These are phyloP conservation scores for Trachurus trachurus DNA, from an alignment of 2,797 vertebrate genomes.

Conservation along the genomic window DNA sequence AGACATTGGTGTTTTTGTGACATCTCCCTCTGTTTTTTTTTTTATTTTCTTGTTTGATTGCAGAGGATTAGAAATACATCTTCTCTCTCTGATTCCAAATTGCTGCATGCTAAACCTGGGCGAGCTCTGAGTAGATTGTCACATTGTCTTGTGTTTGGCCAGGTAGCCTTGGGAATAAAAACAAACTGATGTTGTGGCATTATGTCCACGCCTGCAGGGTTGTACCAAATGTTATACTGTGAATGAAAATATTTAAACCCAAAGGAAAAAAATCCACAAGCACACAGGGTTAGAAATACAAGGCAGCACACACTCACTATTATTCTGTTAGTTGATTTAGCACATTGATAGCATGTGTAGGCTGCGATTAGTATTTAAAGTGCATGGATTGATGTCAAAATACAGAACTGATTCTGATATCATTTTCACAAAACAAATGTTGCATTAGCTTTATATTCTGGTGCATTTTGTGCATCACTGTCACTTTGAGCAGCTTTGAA, in stretches of 20 bases:
- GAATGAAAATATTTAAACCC: slow-evolving; percentile 12
- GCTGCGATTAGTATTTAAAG: neutral
- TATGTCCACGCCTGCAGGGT: slow-evolving; percentile 26
- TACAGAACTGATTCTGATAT: neutral
- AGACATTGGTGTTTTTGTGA: neutral
- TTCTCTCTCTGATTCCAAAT: neutral
- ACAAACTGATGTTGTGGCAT: neutral
- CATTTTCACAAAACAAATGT: neutral
- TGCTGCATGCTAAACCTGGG: neutral
- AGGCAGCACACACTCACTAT: fast-evolving
- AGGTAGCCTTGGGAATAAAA: slow-evolving; percentile 8
- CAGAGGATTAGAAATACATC: neutral
- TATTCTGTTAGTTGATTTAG: slow-evolving; percentile 1
- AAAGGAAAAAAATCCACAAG: neutral
- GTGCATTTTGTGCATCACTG: slow-evolving; percentile 34
- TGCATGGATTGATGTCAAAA: slow-evolving; percentile 14
- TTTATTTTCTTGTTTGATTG: neutral
- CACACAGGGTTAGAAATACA: slow-evolving; percentile 9
- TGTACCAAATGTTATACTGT: slow-evolving; percentile 5
- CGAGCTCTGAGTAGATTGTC: slow-evolving; percentile 1
- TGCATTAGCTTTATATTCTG: slow-evolving; percentile 7
- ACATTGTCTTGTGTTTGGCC: slow-evolving; percentile 9
- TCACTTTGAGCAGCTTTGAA: slow-evolving; percentile 55
- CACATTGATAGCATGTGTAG: neutral
- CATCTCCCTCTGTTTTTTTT: neutral